Evolutionary conservation across 2,888 invertebrate genomes (phyloP).

Genomic region (Gari tellinella): DNA sequence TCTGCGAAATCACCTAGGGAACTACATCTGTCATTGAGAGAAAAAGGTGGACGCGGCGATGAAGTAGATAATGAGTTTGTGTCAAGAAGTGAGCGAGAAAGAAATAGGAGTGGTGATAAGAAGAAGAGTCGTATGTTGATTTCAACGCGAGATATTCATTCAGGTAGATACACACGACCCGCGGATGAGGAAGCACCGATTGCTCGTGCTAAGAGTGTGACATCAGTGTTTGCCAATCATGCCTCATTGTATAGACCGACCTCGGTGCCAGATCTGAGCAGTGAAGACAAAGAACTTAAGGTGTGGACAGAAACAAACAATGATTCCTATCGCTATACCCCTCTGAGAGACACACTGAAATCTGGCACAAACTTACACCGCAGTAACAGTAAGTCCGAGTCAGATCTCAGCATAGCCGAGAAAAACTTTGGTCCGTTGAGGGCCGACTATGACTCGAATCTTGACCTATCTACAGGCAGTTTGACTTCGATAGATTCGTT

Average conservation of each 20-base stretch:
- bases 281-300: slow-evolving; percentile 56
- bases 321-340: slow-evolving; percentile 60
- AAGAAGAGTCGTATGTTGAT: slow-evolving; percentile 43
- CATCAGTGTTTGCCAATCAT: slow-evolving; percentile 32
- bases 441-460: slow-evolving; percentile 45
- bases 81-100: slow-evolving; percentile 4
- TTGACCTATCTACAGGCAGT: slow-evolving; percentile 50
- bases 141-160: slow-evolving; percentile 55
- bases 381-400: slow-evolving; percentile 55
- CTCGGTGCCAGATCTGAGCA: slow-evolving; percentile 61
- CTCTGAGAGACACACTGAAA: slow-evolving; percentile 55
- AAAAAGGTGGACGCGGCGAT: slow-evolving; percentile 6
- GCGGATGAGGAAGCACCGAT: slow-evolving; percentile 2
- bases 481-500: slow-evolving; percentile 57
- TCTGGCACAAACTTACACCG: slow-evolving; percentile 47
- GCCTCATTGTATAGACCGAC: slow-evolving; percentile 62
- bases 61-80: slow-evolving; percentile 8
- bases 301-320: slow-evolving; percentile 52
- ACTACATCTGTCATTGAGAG: slow-evolving; percentile 32
- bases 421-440: slow-evolving; percentile 40
- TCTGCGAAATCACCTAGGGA: slow-evolving; percentile 50
- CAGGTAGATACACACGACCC: slow-evolving; percentile 37
- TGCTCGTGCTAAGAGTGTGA: slow-evolving; percentile 50
- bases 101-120: slow-evolving; percentile 43
- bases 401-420: slow-evolving; percentile 50